phyloP scores from a whole-genome alignment of 1,140 invertebrate species.

The Tetragonula clypearis region DNA sequence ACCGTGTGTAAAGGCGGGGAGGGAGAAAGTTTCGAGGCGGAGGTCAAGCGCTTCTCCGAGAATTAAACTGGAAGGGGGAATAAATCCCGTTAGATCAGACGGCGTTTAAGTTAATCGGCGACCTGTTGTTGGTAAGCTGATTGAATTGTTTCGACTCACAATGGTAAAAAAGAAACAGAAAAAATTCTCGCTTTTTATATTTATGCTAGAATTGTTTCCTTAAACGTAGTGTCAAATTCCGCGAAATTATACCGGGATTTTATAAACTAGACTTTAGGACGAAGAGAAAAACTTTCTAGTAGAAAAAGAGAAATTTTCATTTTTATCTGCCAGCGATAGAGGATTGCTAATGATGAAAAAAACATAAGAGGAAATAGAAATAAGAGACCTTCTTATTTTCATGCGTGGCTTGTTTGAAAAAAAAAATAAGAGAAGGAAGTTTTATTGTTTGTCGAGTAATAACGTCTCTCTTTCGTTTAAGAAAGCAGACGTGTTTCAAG shows the following conservation, averaged over 20 bases:
- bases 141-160: slow-evolving; percentile 6
- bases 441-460: background rate
- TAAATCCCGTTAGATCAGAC: slow-evolving; percentile 61
- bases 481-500: background rate
- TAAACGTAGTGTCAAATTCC: background rate
- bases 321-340: background rate
- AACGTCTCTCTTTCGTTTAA: background rate
- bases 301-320: background rate
- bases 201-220: slow-evolving; percentile 10
- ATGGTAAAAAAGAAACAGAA: no score
- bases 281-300: background rate
- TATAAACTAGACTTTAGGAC: background rate
- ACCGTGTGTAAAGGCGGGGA: slow-evolving; percentile 34
- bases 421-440: background rate
- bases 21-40: slow-evolving; percentile 62
- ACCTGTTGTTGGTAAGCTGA: slow-evolving; percentile 17
- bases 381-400: background rate
- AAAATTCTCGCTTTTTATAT: background rate
- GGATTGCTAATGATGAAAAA: background rate
- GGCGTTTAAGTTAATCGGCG: slow-evolving; percentile 47
- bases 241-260: background rate
- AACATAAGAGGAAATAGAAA: no score
- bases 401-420: background rate
- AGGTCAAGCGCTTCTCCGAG: slow-evolving; percentile 58
- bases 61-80: slow-evolving; percentile 44